These are phyloP conservation scores for Lindbergichthys nudifrons DNA, from an alignment of 2,797 vertebrate species.

Conservation along the genomic window DNA sequence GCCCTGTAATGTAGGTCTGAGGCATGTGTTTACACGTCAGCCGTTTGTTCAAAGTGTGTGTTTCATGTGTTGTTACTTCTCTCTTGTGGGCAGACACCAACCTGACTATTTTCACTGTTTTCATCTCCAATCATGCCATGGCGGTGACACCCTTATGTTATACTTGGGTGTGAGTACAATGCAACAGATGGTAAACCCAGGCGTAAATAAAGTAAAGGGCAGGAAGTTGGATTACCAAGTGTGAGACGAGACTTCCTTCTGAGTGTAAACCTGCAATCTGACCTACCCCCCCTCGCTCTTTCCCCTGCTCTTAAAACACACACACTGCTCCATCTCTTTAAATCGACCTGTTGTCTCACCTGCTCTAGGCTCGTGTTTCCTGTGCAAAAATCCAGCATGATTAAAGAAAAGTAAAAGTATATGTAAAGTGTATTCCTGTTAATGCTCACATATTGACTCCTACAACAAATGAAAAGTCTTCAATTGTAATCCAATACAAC, in stretches of 20 bases:
- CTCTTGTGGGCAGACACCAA: constrained; percentile 12
- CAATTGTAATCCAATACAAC: neutral
- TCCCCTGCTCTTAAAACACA: neutral
- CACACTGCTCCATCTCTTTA: constrained; percentile 7
- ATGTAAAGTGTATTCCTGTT: neutral
- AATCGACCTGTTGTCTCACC: constrained; percentile 51
- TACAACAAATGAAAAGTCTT: too few relatives aligned
- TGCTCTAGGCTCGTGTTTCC: constrained; percentile 36
- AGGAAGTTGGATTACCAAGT: constrained; percentile 63
- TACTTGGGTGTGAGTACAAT: neutral
- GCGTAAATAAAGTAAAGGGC: constrained; percentile 21
- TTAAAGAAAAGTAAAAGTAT: neutral
- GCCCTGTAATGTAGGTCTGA: constrained; percentile 40
- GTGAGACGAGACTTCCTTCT: constrained; percentile 52
- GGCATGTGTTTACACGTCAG: constrained; percentile 54
- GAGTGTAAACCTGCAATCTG: constrained; percentile 49
- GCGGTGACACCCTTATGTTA: constrained; percentile 19
- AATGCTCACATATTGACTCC: neutral
- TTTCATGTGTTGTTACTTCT: constrained; percentile 31
- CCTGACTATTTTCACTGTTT: constrained; percentile 7
- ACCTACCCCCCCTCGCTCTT: constrained; percentile 42
- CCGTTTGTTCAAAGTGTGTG: constrained; percentile 31
- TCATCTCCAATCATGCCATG: constrained; percentile 3
- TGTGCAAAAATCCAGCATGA: neutral
- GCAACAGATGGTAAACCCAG: constrained; percentile 33